A percentile compares a stretch with the other conserved stretches of the same genome.
These are phyloP conservation scores for Aramus guarauna DNA, from an alignment of 2,113 vertebrate species.

Conservation along the genomic window DNA sequence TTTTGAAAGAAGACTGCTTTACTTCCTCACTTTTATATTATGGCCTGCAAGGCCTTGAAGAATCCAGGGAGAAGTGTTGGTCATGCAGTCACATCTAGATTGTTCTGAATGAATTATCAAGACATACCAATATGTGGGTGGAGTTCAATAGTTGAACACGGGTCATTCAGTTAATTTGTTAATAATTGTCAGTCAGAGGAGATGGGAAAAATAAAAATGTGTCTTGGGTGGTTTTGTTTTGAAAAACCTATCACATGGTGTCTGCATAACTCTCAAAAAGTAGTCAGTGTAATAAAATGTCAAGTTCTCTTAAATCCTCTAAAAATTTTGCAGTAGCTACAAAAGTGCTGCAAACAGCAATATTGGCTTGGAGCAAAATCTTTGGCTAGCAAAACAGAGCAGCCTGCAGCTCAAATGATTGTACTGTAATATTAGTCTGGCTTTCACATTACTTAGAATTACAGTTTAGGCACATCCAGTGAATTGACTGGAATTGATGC, in stretches of 20 bases:
- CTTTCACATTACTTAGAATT: not conserved
- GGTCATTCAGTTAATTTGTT: not conserved
- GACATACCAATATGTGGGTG: not conserved
- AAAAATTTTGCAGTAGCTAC: not conserved
- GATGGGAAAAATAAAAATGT: not conserved
- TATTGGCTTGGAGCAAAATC: not conserved
- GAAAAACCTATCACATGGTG: not conserved
- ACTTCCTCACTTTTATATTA: not conserved
- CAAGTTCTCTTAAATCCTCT: not conserved
- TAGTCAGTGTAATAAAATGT: not conserved
- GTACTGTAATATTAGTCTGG: not conserved
- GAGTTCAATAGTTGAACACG: not conserved
- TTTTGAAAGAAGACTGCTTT: not conserved
- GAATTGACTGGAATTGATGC: not conserved
- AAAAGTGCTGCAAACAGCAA: not conserved
- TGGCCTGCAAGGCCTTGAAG: not conserved
- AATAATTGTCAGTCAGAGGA: not conserved
- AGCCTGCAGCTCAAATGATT: not conserved
- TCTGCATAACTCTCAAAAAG: not conserved
- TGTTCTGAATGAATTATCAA: not conserved
- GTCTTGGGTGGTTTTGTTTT: not conserved
- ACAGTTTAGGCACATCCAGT: not conserved
- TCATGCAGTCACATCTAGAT: not conserved
- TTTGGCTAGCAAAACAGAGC: not conserved
- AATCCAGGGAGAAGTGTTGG: not conserved